These are phyloP conservation scores for Sebastes schlegelii DNA, from an alignment of 2,113 vertebrate species.

Conservation along the genomic window DNA sequence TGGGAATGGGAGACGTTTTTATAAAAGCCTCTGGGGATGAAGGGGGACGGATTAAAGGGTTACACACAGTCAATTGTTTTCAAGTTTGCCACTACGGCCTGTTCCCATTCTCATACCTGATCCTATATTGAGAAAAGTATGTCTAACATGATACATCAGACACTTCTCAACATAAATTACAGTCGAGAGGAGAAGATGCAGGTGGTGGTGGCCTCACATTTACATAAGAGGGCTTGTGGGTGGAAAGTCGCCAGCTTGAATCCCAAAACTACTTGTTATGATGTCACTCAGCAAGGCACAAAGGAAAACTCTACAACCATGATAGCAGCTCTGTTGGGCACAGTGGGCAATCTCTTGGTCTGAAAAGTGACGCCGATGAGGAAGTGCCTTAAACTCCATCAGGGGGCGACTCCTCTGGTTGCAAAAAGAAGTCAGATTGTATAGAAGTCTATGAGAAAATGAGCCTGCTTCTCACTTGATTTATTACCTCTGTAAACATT, in stretches of 20 bases:
- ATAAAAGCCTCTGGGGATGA: conserved; percentile 40
- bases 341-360: too few species aligned
- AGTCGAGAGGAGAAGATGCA: not conserved
- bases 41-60: conserved; percentile 51
- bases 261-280: conserved; percentile 1
- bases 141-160: not conserved
- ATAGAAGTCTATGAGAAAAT: too few species aligned
- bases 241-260: conserved; percentile 10
- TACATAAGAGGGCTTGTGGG: not conserved
- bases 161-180: conserved; percentile 28
- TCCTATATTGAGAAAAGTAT: not conserved
- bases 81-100: conserved; percentile 1
- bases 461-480: too few species aligned
- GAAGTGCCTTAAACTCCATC: too few species aligned
- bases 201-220: not conserved
- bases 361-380: too few species aligned
- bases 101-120: conserved; percentile 19
- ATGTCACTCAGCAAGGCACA: conserved; percentile 10
- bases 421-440: too few species aligned
- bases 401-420: too few species aligned
- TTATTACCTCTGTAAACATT: too few species aligned
- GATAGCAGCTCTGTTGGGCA: not conserved
- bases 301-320: not conserved
- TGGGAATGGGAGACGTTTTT: conserved; percentile 51
- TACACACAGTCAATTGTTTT: conserved; percentile 55